Conservation (phyloP, 2,888 invertebrate genomes). For the Stenodera caucasica region DNA sequence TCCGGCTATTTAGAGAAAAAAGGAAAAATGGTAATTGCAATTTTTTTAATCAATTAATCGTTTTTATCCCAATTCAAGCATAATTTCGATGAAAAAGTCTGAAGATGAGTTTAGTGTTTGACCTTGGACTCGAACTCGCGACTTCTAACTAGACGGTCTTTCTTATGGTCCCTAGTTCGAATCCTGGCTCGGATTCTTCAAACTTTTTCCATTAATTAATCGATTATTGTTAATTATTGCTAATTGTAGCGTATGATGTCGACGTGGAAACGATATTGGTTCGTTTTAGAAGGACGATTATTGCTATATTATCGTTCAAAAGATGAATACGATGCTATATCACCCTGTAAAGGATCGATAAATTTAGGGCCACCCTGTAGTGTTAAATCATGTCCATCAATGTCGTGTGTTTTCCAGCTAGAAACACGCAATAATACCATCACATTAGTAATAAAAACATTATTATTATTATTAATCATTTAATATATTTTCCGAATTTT, state of each 20-base stretch:
- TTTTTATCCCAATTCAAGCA: not conserved
- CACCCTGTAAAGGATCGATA: conserved; percentile 59
- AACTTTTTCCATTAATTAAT: not conserved
- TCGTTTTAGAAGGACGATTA: conserved; percentile 59
- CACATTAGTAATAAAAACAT: conserved; percentile 51
- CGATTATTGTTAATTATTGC: not conserved
- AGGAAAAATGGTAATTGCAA: conserved; percentile 47
- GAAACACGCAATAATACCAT: conserved; percentile 55
- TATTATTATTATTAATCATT: not conserved
- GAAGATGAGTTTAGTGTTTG: too few relatives aligned
- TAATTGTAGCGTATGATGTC: conserved; percentile 52
- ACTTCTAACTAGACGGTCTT: too few relatives aligned
- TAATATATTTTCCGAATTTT: conserved; percentile 13
- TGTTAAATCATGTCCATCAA: conserved; percentile 49
- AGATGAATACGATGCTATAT: conserved; percentile 57
- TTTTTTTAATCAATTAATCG: not conserved
- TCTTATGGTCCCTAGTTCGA: not conserved
- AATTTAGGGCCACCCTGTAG: conserved; percentile 57
- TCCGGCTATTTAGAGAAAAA: conserved; percentile 58
- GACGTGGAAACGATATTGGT: conserved; percentile 61
- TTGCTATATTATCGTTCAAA: conserved; percentile 60
- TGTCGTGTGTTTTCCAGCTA: conserved; percentile 53
- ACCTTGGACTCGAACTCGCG: too few relatives aligned
- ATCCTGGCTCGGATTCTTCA: too few relatives aligned
- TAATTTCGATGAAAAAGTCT: too few relatives aligned